phyloP scores from a whole-genome alignment of 1,140 invertebrate genomes.

The Drosophila erecta region DNA sequence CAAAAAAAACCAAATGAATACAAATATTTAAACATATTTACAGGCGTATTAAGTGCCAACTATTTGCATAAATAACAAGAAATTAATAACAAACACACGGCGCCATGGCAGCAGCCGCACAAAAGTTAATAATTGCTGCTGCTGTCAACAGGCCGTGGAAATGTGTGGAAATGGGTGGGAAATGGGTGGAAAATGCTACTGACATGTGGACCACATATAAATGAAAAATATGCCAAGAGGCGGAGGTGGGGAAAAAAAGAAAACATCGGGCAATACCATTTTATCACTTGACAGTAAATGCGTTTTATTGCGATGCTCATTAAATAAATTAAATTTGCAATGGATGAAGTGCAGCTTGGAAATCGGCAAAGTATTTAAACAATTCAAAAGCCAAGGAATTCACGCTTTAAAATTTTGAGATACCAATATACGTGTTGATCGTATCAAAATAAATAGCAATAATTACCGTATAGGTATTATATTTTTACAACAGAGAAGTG shows the following conservation, averaged over 20 bases:
- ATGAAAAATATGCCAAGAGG: constrained; percentile 69
- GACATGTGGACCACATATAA: constrained; percentile 72
- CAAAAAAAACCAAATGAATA: constrained; percentile 1
- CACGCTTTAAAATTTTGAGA: constrained; percentile 4
- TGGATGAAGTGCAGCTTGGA: constrained; percentile 3
- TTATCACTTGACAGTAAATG: constrained; percentile 83
- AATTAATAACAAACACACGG: constrained; percentile 84
- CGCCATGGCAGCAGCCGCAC: constrained; percentile 76
- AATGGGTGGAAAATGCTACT: constrained; percentile 24
- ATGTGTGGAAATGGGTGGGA: constrained; percentile 4
- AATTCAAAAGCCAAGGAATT: constrained; percentile 30
- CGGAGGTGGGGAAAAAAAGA: constrained; percentile 4
- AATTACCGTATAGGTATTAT: constrained; percentile 3
- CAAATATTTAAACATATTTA: constrained; percentile 51
- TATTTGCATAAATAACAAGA: constrained; percentile 84
- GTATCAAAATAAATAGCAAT: background rate
- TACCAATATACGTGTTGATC: constrained; percentile 5
- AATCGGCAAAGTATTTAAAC: constrained; percentile 53
- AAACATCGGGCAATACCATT: constrained; percentile 59
- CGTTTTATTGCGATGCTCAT: constrained; percentile 77
- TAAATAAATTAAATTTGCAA: constrained; percentile 80
- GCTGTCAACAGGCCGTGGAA: constrained; percentile 65
- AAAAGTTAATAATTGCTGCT: constrained; percentile 82
- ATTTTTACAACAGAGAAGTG: background rate
- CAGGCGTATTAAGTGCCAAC: constrained; percentile 81